These are phyloP conservation scores for Bombyx mandarina DNA, from an alignment of 1,140 invertebrate species.

Conservation along the genomic window DNA sequence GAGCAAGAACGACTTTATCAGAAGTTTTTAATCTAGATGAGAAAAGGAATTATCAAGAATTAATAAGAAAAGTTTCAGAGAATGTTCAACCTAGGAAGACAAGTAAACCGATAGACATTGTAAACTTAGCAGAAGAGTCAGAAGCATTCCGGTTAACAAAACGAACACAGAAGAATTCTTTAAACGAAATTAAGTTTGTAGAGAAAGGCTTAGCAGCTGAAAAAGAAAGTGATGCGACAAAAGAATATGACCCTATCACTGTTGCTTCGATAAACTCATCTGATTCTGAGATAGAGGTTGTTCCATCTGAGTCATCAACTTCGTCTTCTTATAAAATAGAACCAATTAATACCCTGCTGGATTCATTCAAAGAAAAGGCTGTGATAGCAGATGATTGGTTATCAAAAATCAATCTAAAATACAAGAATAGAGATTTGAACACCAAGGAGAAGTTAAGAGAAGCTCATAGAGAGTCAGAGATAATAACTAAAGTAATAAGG, in stretches of 20 bases:
- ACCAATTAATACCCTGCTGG: slow-evolving; percentile 49
- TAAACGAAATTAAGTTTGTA: slow-evolving; percentile 43
- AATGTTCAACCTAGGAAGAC: slow-evolving; percentile 25
- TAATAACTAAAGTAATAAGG: slow-evolving; percentile 59
- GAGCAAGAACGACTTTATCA: slow-evolving; percentile 41
- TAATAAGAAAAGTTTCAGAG: slow-evolving; percentile 43
- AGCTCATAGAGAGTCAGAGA: slow-evolving; percentile 45
- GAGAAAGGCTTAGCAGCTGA: slow-evolving; percentile 35
- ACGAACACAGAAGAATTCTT: slow-evolving; percentile 38
- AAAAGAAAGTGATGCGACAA: slow-evolving; percentile 33
- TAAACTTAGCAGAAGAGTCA: slow-evolving; percentile 45
- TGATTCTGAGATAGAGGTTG: slow-evolving; percentile 60
- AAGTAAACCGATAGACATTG: slow-evolving; percentile 32
- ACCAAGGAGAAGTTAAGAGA: slow-evolving; percentile 53
- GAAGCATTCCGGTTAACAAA: slow-evolving; percentile 45
- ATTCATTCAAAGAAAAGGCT: slow-evolving; percentile 37
- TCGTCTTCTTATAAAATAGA: slow-evolving; percentile 51
- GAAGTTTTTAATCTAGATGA: slow-evolving; percentile 65
- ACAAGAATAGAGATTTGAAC: slow-evolving; percentile 49
- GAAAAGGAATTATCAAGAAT: slow-evolving; percentile 59
- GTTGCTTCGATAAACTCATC: slow-evolving; percentile 63
- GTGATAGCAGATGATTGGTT: slow-evolving; percentile 51
- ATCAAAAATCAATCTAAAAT: slow-evolving; percentile 47
- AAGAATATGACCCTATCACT: slow-evolving; percentile 60
- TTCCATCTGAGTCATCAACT: slow-evolving; percentile 56